Conservation (phyloP, 1,140 invertebrate genomes). For the Caerostris extrusa region DNA sequence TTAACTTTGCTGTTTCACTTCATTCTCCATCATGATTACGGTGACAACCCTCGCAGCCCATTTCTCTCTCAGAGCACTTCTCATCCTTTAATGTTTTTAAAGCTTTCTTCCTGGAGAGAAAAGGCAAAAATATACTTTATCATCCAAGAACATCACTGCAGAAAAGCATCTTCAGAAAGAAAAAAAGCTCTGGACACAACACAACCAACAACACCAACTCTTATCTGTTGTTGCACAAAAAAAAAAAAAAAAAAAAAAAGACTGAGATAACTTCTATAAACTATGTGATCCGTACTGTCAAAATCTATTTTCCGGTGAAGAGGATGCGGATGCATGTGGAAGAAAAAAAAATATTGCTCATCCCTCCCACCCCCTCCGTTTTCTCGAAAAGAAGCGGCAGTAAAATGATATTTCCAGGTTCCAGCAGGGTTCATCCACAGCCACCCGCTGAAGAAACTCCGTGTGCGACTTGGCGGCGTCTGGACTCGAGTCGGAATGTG, state of each 20-base stretch:
- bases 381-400: conserved; percentile 36
- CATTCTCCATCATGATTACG: not conserved
- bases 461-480: conserved; percentile 43
- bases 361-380: not conserved
- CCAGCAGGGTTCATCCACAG: conserved; percentile 20
- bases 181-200: not conserved
- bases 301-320: conserved; percentile 51
- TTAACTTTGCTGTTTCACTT: not conserved
- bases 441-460: conserved; percentile 30
- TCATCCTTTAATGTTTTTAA: not conserved
- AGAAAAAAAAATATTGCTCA: not conserved
- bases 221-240: not conserved
- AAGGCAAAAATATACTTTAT: conserved; percentile 1
- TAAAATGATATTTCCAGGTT: conserved; percentile 52
- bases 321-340: conserved; percentile 13
- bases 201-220: not conserved
- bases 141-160: not conserved
- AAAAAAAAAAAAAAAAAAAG: not conserved
- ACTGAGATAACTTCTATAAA: conserved; percentile 13
- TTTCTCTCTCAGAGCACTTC: not conserved
- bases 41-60: not conserved
- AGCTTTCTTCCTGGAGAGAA: not conserved
- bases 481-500: conserved; percentile 30
- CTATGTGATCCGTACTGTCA: not conserved
- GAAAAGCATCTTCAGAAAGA: not conserved